phyloP scores from a whole-genome alignment of 2,888 invertebrate genomes.

The Dioctria linearis region DNA sequence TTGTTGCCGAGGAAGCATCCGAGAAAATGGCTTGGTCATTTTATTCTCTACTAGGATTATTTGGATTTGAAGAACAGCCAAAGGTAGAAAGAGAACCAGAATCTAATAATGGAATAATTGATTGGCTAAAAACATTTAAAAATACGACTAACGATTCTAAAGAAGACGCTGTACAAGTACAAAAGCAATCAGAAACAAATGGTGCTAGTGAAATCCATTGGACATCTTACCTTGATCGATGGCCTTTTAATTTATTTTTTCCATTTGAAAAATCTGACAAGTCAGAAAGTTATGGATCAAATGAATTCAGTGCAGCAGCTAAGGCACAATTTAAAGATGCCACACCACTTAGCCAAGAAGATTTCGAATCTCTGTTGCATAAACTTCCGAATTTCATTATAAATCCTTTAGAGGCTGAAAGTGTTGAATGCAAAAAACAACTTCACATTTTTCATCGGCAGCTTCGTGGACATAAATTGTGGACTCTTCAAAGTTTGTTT shows the following conservation, averaged over 20 bases:
- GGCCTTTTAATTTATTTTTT: conserved; percentile 68
- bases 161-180: conserved; percentile 27
- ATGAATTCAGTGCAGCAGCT: not conserved
- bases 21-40: conserved; percentile 15
- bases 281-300: not conserved
- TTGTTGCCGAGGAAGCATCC: conserved; percentile 46
- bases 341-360: conserved; percentile 64
- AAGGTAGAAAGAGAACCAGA: conserved; percentile 13
- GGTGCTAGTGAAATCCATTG: conserved; percentile 61
- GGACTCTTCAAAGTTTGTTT: conserved; percentile 81
- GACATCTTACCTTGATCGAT: conserved; percentile 67
- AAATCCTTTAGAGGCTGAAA: conserved; percentile 77
- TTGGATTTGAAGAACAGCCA: not conserved
- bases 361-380: conserved; percentile 76
- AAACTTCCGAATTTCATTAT: conserved; percentile 80
- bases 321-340: conserved; percentile 43
- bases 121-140: conserved; percentile 66
- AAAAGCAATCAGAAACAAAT: conserved; percentile 21
- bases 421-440: conserved; percentile 79
- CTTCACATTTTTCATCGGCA: conserved; percentile 80
- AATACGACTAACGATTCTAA: not conserved
- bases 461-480: conserved; percentile 78
- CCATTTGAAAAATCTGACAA: conserved; percentile 62
- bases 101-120: conserved; percentile 63
- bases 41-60: not conserved